Conservation (phyloP, 2,797 vertebrate genomes). For the Anguilla pacifica region DNA sequence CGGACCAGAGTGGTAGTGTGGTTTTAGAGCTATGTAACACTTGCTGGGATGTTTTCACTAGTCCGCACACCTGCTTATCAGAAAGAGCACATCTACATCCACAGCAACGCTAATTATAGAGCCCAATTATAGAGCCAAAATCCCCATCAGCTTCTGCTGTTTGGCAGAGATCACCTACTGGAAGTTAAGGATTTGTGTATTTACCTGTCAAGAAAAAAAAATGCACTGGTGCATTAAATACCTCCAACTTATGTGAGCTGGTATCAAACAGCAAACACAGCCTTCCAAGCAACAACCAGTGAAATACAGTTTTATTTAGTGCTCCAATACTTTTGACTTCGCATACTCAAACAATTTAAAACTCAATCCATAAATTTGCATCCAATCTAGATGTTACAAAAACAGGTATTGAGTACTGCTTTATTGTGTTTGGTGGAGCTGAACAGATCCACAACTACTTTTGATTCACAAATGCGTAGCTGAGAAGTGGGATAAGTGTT, state of each 20-base stretch:
- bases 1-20: neutral
- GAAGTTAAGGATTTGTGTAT: slow-evolving; percentile 39
- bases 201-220: slow-evolving; percentile 26
- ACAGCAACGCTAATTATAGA: neutral
- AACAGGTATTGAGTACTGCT: neutral
- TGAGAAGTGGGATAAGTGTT: no score
- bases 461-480: no score
- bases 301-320: neutral
- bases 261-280: slow-evolving; percentile 10
- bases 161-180: slow-evolving; percentile 40
- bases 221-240: neutral
- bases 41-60: neutral
- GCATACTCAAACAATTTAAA: neutral
- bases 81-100: neutral
- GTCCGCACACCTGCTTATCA: neutral
- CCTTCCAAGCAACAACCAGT: neutral
- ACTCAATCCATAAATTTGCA: neutral
- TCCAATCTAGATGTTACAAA: neutral
- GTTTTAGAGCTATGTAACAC: neutral
- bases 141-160: slow-evolving; percentile 28
- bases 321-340: neutral
- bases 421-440: neutral
- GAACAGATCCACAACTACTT: neutral
- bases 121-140: neutral
- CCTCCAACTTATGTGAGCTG: neutral